Evolutionary conservation across 2,797 vertebrate genomes (phyloP), one percentile per base, ranked within the genome.

Genomic region (Zenarchopterus dispar): DNA sequence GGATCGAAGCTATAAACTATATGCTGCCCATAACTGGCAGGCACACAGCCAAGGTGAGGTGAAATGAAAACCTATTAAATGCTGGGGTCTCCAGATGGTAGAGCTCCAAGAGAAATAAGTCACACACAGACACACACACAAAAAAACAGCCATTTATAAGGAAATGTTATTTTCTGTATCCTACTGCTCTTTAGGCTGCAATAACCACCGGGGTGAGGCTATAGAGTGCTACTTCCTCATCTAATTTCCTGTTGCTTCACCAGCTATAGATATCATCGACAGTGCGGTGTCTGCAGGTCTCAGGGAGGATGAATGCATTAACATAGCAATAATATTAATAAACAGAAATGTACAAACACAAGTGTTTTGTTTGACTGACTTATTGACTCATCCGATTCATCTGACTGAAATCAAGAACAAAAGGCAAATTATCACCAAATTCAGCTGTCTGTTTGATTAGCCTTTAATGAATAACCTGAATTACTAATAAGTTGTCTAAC

Each of bases 241-340:
- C 13, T 36, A 72, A 88, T 89, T 88, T 86, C 84, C 81, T 77
- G 77, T 70, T 66, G 61, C 41, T 53, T 76, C 74, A 73, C 61
- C 72, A 74, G 79, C 84, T 75, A 68, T 67, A 67, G 69, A 75
- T 75, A 65, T 69, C 56, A 83, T 86, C 51, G 42, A 43, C 73
- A 51, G 56, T 4, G 64, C 69, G 45, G 58, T 67, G 70, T 44
- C 70, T 1, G 44, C 7, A 17, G 48, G 51, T n/a, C 17, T 39
- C 11, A 39, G 11, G 13, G 36, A 39, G 36, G 36, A 23, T 5
- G 19, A 17, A 44, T 21, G 10, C 5, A 18, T 9, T 43, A 43
- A 26, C 23, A 43, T 7, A 15, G 11, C 13, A 39, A 3, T 4
- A 39, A 39, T 39, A 39, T 16, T 1, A 39, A 5, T 39, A 39